Conservation (phyloP, 2,113 vertebrate species). For the Mormoops blainvillei region DNA sequence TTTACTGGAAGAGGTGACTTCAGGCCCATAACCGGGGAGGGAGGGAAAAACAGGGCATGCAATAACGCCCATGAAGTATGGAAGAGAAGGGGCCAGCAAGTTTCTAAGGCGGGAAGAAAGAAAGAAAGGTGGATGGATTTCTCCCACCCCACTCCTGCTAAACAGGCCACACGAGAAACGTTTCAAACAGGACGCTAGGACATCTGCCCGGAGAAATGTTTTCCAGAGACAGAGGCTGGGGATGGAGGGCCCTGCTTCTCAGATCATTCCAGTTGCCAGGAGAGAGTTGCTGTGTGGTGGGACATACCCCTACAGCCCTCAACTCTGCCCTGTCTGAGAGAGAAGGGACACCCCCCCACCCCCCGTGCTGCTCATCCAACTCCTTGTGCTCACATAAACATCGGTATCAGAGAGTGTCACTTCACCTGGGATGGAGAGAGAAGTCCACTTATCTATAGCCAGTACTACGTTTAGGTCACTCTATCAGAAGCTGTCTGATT, state of each 20-base stretch:
- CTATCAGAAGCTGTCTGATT: not conserved
- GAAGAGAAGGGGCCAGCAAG: not conserved
- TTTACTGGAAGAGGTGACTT: not conserved
- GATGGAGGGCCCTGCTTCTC: not conserved
- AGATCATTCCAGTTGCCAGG: not conserved
- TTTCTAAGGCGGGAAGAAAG: not conserved
- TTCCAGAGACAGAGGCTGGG: not conserved
- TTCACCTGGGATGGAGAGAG: not conserved
- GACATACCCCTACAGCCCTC: not conserved
- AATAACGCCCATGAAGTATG: not conserved
- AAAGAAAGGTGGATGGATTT: not conserved
- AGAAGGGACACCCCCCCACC: not conserved
- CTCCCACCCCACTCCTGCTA: not conserved
- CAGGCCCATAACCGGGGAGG: not conserved
- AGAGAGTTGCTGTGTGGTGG: not conserved
- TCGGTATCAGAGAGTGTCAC: not conserved
- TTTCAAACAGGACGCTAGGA: not conserved
- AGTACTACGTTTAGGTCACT: not conserved
- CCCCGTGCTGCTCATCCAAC: not conserved
- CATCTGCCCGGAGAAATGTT: not conserved
- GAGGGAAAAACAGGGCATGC: not conserved
- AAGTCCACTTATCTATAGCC: not conserved
- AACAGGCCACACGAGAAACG: not conserved
- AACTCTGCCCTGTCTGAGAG: not conserved
- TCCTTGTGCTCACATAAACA: not conserved